These are phyloP conservation scores for Hylaea fasciaria DNA, from an alignment of 2,888 invertebrate genomes.

Conservation along the genomic window DNA sequence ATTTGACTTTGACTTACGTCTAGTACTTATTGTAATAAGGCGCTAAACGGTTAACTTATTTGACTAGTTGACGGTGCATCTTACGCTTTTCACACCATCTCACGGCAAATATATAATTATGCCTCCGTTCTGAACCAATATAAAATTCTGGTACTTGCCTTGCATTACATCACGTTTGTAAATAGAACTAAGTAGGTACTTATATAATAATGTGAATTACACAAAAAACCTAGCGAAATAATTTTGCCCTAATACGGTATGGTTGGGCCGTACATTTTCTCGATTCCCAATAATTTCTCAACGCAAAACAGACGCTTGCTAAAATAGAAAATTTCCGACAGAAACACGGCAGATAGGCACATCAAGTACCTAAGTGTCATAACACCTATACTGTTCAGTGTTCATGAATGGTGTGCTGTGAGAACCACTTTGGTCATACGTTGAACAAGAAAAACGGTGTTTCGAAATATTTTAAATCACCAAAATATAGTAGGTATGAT, in stretches of 20 bases:
- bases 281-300: too few species aligned
- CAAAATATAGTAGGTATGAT: constrained; percentile 20
- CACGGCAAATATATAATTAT: constrained; percentile 17
- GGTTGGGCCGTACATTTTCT: too few species aligned
- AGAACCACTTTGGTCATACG: constrained; percentile 20
- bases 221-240: too few species aligned
- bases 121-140: constrained; percentile 14
- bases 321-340: too few species aligned
- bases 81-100: constrained; percentile 12
- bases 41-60: neutral
- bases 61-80: neutral
- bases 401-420: constrained; percentile 2
- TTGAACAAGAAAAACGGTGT: constrained; percentile 6
- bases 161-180: neutral
- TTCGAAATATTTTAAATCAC: constrained; percentile 24
- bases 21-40: constrained; percentile 8
- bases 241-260: too few species aligned
- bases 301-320: too few species aligned
- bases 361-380: too few species aligned
- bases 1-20: too few species aligned
- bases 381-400: neutral
- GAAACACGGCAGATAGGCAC: too few species aligned
- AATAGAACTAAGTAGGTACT: too few species aligned
- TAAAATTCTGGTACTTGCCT: constrained; percentile 1
- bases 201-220: too few species aligned